Evolutionary conservation across 2,113 vertebrate genomes (phyloP).

Genomic region (Eubucco bourcierii): DNA sequence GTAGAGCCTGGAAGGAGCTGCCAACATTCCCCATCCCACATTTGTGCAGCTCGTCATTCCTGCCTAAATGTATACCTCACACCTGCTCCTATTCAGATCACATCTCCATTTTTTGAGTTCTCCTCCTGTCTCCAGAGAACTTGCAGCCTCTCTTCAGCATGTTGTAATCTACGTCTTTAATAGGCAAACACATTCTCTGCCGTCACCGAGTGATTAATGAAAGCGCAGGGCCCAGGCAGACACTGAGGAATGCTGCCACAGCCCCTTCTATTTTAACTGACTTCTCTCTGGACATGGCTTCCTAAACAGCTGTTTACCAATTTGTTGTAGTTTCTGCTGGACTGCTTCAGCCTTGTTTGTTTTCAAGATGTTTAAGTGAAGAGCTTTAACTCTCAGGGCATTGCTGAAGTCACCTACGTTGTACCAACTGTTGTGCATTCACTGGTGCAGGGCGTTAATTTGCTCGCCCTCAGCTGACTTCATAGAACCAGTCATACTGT

Average conservation of each 20-base stretch:
- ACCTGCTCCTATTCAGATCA: slow-evolving; percentile 70
- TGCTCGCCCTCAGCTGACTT: not conserved
- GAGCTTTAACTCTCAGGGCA: not conserved
- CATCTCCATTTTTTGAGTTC: slow-evolving; percentile 71
- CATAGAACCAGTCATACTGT: not conserved
- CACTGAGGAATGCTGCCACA: slow-evolving; percentile 38
- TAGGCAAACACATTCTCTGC: slow-evolving; percentile 67
- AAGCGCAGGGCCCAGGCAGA: slow-evolving; percentile 36
- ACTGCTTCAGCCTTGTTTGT: not conserved
- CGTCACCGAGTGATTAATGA: slow-evolving; percentile 64
- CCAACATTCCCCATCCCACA: slow-evolving; percentile 66
- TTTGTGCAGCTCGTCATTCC: slow-evolving; percentile 71
- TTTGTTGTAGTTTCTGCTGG: not conserved
- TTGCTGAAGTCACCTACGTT: not conserved
- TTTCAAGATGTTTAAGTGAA: not conserved
- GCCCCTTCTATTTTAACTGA: slow-evolving; percentile 38
- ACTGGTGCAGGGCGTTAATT: not conserved
- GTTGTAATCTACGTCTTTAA: slow-evolving; percentile 66
- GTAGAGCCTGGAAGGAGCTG: slow-evolving; percentile 60
- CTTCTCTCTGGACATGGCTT: slow-evolving; percentile 1
- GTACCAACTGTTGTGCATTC: not conserved
- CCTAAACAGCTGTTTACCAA: not conserved
- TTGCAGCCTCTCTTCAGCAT: slow-evolving; percentile 1
- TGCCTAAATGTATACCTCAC: slow-evolving; percentile 69
- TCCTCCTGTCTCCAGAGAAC: slow-evolving; percentile 24